Conservation (phyloP, 2,797 vertebrate species). For the Dryobates pubescens region DNA sequence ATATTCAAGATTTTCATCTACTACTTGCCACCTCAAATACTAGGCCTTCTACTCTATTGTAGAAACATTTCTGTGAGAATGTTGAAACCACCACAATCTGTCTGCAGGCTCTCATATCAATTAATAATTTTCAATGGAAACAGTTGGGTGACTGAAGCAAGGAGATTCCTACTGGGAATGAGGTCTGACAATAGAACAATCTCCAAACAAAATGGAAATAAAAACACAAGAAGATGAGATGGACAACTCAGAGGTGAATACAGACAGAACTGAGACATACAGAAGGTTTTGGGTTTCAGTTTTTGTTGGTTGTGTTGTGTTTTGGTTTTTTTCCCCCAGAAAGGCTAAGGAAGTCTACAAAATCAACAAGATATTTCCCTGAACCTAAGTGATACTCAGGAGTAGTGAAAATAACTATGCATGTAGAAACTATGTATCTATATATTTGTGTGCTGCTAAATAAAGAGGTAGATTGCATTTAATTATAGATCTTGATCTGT, state of each 20-base stretch:
- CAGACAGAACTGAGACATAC: background rate
- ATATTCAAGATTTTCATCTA: background rate
- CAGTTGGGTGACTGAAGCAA: background rate
- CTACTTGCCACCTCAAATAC: background rate
- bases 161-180: background rate
- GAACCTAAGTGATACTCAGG: background rate
- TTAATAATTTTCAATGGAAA: background rate
- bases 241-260: background rate
- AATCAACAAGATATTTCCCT: background rate
- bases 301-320: too few relatives aligned
- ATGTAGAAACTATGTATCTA: background rate
- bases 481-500: background rate
- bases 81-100: background rate
- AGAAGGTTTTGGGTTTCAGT: too few relatives aligned
- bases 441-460: background rate
- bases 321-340: background rate
- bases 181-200: background rate
- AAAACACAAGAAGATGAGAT: background rate
- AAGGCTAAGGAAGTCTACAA: background rate
- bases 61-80: background rate
- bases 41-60: background rate
- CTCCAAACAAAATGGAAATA: background rate
- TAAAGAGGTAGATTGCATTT: background rate
- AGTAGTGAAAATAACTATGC: background rate
- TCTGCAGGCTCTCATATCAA: background rate